Evolutionary conservation across 2,797 vertebrate genomes (phyloP).

Genomic region (Danio jaintianensis): DNA sequence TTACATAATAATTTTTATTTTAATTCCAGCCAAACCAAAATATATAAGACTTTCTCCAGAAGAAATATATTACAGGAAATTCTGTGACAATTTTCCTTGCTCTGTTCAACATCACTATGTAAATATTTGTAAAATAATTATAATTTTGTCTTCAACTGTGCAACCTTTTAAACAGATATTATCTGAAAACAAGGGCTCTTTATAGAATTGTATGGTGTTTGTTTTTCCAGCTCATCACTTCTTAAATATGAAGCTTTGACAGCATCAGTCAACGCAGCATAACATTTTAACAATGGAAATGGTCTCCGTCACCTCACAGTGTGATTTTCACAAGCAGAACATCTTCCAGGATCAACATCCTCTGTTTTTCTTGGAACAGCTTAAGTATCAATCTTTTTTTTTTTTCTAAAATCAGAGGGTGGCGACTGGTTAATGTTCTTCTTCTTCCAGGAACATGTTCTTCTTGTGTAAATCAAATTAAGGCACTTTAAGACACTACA

Average conservation of each 20-base stretch:
- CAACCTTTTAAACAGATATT: not conserved
- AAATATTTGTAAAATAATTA: too few species aligned
- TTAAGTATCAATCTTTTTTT: not conserved
- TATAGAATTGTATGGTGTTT: not conserved
- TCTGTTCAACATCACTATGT: too few species aligned
- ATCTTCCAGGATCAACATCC: conserved; percentile 16
- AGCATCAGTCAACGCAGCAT: not conserved
- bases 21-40: too few species aligned
- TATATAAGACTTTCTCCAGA: too few species aligned
- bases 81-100: too few species aligned
- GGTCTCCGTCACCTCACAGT: not conserved
- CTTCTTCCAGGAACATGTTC: conserved; percentile 13
- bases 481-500: too few species aligned
- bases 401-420: conserved; percentile 6
- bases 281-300: not conserved
- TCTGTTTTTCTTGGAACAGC: conserved; percentile 25
- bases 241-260: not conserved
- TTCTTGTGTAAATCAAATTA: not conserved
- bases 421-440: not conserved
- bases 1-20: too few species aligned
- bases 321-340: not conserved
- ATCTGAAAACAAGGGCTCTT: not conserved
- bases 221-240: not conserved
- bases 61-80: too few species aligned
- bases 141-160: not conserved